Evolutionary conservation across 2,797 vertebrate genomes (phyloP).

Genomic region (Sebastes miniatus): DNA sequence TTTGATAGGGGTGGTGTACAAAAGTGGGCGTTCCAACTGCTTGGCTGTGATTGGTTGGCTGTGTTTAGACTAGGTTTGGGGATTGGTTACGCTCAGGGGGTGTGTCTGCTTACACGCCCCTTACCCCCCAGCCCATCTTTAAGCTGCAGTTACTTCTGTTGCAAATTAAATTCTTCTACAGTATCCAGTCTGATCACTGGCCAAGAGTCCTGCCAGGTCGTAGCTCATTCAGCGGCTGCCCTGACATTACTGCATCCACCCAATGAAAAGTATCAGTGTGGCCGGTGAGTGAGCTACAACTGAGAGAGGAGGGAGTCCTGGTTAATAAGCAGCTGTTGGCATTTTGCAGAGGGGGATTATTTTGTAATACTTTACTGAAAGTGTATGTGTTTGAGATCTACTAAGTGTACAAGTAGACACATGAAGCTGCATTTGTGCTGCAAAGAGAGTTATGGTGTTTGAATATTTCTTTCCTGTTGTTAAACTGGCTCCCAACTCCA

Average conservation of each 20-base stretch:
- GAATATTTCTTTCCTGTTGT: too few relatives aligned
- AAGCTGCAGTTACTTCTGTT: slow-evolving; percentile 9
- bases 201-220: neutral
- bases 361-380: neutral
- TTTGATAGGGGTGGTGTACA: neutral
- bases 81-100: slow-evolving; percentile 43
- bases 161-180: neutral
- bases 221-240: slow-evolving; percentile 11
- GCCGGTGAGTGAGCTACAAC: slow-evolving; percentile 10
- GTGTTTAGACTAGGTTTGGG: neutral
- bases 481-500: neutral
- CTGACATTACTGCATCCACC: slow-evolving; percentile 28
- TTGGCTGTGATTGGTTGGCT: slow-evolving; percentile 35
- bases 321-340: neutral
- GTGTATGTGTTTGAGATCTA: neutral
- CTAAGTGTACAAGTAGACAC: neutral
- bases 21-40: neutral
- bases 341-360: neutral
- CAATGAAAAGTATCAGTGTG: slow-evolving; percentile 3
- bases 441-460: neutral
- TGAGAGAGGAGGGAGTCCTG: neutral
- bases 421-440: neutral
- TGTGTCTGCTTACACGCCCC: slow-evolving; percentile 41
- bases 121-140: neutral
- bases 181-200: neutral